Base-by-base conservation (phyloP, 92 coral and sea anemone genomes). In the Blastomussa wellsi region DNA sequence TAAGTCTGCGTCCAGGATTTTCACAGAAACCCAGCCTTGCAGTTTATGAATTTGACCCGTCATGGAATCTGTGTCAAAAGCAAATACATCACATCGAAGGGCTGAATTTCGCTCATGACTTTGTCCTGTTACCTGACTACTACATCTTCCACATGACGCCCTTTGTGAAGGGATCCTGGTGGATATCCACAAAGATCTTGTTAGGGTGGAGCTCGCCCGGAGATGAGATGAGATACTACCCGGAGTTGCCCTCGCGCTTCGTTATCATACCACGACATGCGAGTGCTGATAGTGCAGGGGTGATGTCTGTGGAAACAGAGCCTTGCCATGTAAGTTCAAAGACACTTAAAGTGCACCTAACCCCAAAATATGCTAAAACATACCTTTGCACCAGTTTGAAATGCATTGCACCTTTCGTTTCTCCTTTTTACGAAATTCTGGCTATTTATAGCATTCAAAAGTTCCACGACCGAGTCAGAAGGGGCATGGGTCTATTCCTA, bases 131-230 rank as follows among this genome's bases (percentile, higher is more conserved):
- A 28, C 95, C 95, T 13, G 92, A 94, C 66, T 94, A 92, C 79
- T 94, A 90, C 38, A 44, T 94, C 15, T 94, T 94, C 75, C 98
- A 94, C 81, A 92, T 94, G 82, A 92, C 98, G 5, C 98, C 98
- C 16, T 94, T 94, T 88, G 98, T 92, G 42, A 92, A 83, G 74
- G 51, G 81, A 36, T 74, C 94, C 0, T 74, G 82, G 89, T 86
- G 85, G 85, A 44, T 77, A 10, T 52, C 81, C 62, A 28, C 87
- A 15, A 94, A 90, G 86, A 90, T 94, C 47, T 31, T 90, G 35
- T 49, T 90, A 24, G 95, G 95, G 28, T 90, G 66, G 88, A 82
- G 81, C 62, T 90, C 93, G 19, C 88, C 82, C 0, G 88, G 95
- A 16, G 87, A 92, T 12, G 91, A 88, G 66, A 92, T 94, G 98